Percentiles rank a stretch among this genome's conserved stretches.
phyloP scores from a whole-genome alignment of 1,140 invertebrate genomes.

The Drosophila equinoxialis region DNA sequence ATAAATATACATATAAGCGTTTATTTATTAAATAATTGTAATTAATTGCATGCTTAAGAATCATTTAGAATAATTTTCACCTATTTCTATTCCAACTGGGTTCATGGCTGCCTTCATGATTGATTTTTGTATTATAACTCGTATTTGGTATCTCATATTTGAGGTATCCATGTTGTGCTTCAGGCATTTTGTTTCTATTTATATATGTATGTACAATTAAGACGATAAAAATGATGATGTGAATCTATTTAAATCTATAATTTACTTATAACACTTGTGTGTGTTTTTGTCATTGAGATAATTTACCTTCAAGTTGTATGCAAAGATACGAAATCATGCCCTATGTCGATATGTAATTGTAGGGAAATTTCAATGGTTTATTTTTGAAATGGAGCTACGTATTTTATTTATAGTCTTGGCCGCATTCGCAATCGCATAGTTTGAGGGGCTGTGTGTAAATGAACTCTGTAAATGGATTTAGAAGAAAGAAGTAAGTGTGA shows the following conservation, averaged over 20 bases:
- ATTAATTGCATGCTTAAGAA: slow-evolving; percentile 25
- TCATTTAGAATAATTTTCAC: not conserved
- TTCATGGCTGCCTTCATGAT: slow-evolving; percentile 13
- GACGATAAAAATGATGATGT: not conserved
- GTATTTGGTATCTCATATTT: slow-evolving; percentile 29
- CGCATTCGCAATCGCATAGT: not conserved
- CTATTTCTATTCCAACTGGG: slow-evolving; percentile 42
- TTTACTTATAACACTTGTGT: not conserved
- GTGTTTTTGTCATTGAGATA: not conserved
- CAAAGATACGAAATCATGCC: not conserved
- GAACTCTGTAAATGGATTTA: slow-evolving; percentile 8
- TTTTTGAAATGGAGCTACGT: slow-evolving; percentile 9
- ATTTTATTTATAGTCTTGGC: slow-evolving; percentile 6
- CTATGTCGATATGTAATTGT: slow-evolving; percentile 8
- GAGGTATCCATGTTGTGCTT: slow-evolving; percentile 42
- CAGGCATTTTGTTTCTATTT: slow-evolving; percentile 36
- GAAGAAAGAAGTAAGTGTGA: not conserved
- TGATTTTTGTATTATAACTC: slow-evolving; percentile 19
- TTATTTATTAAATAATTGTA: not conserved
- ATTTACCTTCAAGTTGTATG: slow-evolving; percentile 12
- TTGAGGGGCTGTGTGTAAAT: slow-evolving; percentile 3
- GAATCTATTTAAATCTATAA: not conserved
- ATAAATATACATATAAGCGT: not conserved
- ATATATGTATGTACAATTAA: not conserved
- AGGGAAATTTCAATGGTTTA: slow-evolving; percentile 9